Evolutionary conservation across 1,140 invertebrate species (phyloP).

Genomic region (Rhizoglyphus robini): DNA sequence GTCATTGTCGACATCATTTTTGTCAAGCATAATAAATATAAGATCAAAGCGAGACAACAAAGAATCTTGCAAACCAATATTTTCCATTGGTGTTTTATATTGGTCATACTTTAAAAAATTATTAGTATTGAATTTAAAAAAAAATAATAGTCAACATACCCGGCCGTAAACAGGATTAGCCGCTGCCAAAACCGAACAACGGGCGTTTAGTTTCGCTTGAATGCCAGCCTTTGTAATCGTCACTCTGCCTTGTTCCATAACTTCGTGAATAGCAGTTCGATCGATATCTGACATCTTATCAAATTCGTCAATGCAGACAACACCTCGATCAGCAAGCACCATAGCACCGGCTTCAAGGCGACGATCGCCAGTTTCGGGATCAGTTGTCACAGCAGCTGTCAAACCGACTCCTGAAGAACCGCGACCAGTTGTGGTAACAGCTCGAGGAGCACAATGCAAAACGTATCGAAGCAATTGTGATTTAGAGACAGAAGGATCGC

Average conservation of each 20-base stretch:
- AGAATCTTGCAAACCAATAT: constrained; percentile 94
- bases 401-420: constrained; percentile 92
- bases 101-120: constrained; percentile 70
- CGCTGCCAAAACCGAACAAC: constrained; percentile 93
- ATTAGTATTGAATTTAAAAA: constrained; percentile 17
- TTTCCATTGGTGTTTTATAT: constrained; percentile 99
- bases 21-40: constrained; percentile 91
- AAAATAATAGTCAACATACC: constrained; percentile 39
- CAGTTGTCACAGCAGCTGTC: constrained; percentile 92
- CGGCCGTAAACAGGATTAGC: constrained; percentile 99
- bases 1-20: constrained; percentile 74
- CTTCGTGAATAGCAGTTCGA: constrained; percentile 96
- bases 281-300: constrained; percentile 99
- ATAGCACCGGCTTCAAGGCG: constrained; percentile 94
- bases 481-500: constrained; percentile 97
- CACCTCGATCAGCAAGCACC: constrained; percentile 94
- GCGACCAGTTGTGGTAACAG: constrained; percentile 90
- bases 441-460: constrained; percentile 77
- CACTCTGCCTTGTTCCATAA: constrained; percentile 87
- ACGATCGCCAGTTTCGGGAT: constrained; percentile 67
- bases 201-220: constrained; percentile 90
- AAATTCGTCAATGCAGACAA: constrained; percentile 99
- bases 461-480: constrained; percentile 94
- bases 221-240: constrained; percentile 98
- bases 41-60: constrained; percentile 96